Percentiles rank a stretch among this genome's conserved stretches.
Evolutionary conservation across 30 jellyfish, hydroid and myxozoan species (phyloP).

Genomic region (Rhopilema esculentum): DNA sequence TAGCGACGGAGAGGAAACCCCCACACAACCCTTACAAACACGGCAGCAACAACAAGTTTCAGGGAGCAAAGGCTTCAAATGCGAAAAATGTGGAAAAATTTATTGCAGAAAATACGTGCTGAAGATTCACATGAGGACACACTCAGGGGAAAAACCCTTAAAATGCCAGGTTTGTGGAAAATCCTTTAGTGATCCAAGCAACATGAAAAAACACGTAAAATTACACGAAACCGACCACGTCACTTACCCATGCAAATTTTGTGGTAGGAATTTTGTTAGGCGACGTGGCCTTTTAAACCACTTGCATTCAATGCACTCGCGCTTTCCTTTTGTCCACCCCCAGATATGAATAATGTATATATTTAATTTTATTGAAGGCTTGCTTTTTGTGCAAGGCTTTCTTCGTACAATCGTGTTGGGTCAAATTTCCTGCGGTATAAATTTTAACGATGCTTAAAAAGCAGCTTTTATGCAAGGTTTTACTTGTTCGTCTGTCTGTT

Average conservation of each 20-base stretch:
- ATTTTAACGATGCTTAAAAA: background rate
- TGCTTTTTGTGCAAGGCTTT: background rate
- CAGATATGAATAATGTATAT: slow-evolving; percentile 42
- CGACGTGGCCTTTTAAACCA: slow-evolving; percentile 91
- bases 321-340: slow-evolving; percentile 81
- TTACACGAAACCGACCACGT: slow-evolving; percentile 95
- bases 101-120: slow-evolving; percentile 96
- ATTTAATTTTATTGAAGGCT: background rate
- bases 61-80: slow-evolving; percentile 77
- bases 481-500: background rate
- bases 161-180: slow-evolving; percentile 94
- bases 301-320: slow-evolving; percentile 92
- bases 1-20: slow-evolving; percentile 70
- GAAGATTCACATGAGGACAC: slow-evolving; percentile 96
- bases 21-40: slow-evolving; percentile 59
- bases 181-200: slow-evolving; percentile 98
- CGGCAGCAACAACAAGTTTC: slow-evolving; percentile 56
- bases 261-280: slow-evolving; percentile 91
- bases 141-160: slow-evolving; percentile 96
- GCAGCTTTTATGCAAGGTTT: background rate
- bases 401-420: background rate
- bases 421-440: background rate
- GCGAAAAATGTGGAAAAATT: slow-evolving; percentile 93
- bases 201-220: slow-evolving; percentile 96
- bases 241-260: slow-evolving; percentile 91